Evolutionary conservation across 2,797 vertebrate species (phyloP), one percentile per base, ranked within the genome.

Genomic region (Hoplostethus atlanticus): DNA sequence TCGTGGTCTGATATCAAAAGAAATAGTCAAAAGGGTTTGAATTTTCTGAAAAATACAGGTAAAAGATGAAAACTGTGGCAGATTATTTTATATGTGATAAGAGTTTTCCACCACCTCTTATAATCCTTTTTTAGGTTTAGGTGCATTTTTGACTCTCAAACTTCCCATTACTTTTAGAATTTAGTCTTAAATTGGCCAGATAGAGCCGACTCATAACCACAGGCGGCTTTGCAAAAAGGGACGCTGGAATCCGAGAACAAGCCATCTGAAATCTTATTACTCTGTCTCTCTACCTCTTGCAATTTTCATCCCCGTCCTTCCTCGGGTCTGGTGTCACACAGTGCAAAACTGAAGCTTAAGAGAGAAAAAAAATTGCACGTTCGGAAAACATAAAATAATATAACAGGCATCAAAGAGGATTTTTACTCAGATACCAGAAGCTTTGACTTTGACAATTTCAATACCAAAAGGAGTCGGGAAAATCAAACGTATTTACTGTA

Each of bases 301-400:
- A 31, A n/a, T 62, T 48, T 34, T 30, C 16, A 62, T 47, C 15
- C 25, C 21, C 16, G n/a, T 31, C 25, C 59, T 30, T 34, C 34
- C 56, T n/a, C 17, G 1, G 28, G 28, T 62, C 17, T 25, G 34
- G 7, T 8, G 10, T 15, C 59, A 38, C 7, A 5, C 36, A 11
- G 51, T 53, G 9, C 13, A 58, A 21, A 40, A 58, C 15, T 62
- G 10, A 48, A 30, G 25, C 16, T 58, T 56, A 30, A 30, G 25
- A 11, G 11, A 31, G 21, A 1, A 51, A 66, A 36, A 10, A 34
- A n/a, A 48, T 6, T 1, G 16, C 40, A 50, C 63, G 54, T 64
- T 81, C 58, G 71, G 42, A 74, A 71, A 78, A 61, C 34, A 52
- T 68, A 15, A 61, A 64, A 76, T 68, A 53, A 71, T 57, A 28